A percentile compares a stretch with the other conserved stretches of the same genome.
Conservation (phyloP, 2,888 invertebrate species). For the Drosophila dives region DNA sequence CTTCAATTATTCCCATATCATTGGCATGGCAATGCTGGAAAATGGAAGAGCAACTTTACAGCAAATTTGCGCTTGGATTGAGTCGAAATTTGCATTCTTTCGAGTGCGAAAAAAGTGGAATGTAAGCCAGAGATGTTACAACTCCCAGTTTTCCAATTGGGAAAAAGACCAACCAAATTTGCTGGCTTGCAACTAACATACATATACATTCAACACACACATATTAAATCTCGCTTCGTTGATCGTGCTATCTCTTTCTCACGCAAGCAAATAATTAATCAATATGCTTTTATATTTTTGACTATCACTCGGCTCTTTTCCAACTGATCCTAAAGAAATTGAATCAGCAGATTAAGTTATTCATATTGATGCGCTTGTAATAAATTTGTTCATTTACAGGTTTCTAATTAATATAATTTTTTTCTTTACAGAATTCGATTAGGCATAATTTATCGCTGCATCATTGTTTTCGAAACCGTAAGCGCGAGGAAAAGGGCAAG, state of each 20-base stretch:
- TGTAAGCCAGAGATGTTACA: constrained; percentile 68
- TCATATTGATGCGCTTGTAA: too few relatives aligned
- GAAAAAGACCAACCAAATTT: background rate
- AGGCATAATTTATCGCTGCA: constrained; percentile 84
- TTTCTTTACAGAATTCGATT: constrained; percentile 82
- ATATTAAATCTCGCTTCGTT: background rate
- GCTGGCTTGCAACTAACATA: background rate
- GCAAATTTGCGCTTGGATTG: constrained; percentile 84
- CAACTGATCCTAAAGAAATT: background rate
- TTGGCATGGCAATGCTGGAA: constrained; percentile 85
- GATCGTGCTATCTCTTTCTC: background rate
- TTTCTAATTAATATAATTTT: constrained; percentile 5
- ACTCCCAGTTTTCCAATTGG: background rate
- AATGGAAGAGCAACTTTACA: constrained; percentile 83
- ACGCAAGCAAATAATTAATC: background rate
- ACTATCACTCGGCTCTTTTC: background rate
- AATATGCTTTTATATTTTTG: background rate
- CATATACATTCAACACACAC: background rate
- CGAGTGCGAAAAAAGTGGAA: constrained; percentile 85
- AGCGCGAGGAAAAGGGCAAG: constrained; percentile 84
- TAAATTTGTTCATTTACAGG: background rate
- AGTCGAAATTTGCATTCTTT: constrained; percentile 84
- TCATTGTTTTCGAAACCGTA: constrained; percentile 84
- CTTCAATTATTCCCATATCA: constrained; percentile 85
- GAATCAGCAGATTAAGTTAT: background rate